Percentiles rank a stretch among this genome's conserved stretches.
Evolutionary conservation across 1,140 invertebrate genomes (phyloP).

Genomic region (Drosophila malerkotliana): DNA sequence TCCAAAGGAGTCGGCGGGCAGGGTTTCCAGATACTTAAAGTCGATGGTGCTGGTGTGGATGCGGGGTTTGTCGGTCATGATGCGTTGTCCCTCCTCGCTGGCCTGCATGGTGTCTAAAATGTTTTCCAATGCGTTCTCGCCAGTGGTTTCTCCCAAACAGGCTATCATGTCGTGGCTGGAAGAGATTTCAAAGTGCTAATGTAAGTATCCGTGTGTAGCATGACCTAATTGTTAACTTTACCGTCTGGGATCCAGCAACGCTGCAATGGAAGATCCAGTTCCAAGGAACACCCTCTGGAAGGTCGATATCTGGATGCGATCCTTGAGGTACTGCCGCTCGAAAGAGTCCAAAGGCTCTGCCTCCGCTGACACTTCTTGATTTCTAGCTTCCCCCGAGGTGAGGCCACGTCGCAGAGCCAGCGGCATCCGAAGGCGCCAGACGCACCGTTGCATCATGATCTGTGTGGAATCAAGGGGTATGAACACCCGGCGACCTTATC

Average conservation of each 20-base stretch:
- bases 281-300: slow-evolving; percentile 91
- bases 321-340: slow-evolving; percentile 79
- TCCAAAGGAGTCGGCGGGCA: slow-evolving; percentile 93
- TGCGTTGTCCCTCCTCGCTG: slow-evolving; percentile 88
- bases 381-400: slow-evolving; percentile 1
- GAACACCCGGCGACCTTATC: slow-evolving; percentile 41
- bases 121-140: slow-evolving; percentile 88
- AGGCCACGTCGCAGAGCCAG: slow-evolving; percentile 23
- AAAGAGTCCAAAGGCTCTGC: slow-evolving; percentile 52
- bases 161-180: slow-evolving; percentile 95
- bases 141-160: slow-evolving; percentile 95
- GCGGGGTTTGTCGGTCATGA: slow-evolving; percentile 91
- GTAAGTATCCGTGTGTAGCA: too few species aligned
- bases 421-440: slow-evolving; percentile 29
- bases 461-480: slow-evolving; percentile 30
- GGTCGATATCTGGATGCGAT: slow-evolving; percentile 89
- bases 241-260: slow-evolving; percentile 89
- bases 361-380: slow-evolving; percentile 16
- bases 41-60: slow-evolving; percentile 94
- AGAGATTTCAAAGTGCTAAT: background rate
- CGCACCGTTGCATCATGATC: slow-evolving; percentile 58
- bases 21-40: slow-evolving; percentile 88
- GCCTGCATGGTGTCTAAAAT: slow-evolving; percentile 87
- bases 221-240: slow-evolving; percentile 10
- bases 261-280: slow-evolving; percentile 91